Base-by-base conservation (phyloP, 2,797 vertebrate genomes). In the Alca torda region DNA sequence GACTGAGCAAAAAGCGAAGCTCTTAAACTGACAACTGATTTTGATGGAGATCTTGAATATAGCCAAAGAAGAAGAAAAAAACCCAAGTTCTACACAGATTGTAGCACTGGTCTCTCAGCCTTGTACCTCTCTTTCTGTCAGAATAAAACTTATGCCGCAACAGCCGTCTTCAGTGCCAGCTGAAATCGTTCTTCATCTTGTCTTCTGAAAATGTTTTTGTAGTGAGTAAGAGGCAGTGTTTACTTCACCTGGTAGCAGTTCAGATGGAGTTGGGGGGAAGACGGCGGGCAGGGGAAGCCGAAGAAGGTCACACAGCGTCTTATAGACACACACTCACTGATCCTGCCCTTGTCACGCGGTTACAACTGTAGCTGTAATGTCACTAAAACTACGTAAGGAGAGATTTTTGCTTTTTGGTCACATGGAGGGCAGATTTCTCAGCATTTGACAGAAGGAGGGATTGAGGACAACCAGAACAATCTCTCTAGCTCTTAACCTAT, bases 171-270 rank as follows among this genome's bases (percentile, higher is more conserved):
- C n/a, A 45, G 25, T 79, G 90, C 61, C 83, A 88, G 79, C 85
- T 93, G 88, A 93, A 93, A 70, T 59, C 41, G 5, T 91, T 80
- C 83, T 87, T 95, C 90, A 77, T 93, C 90, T 90, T 94, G 92
- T 92, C 92, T 74, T 87, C 88, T 80, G 75, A 74, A 93, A 89
- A 89, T 87, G 63, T 69, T 96, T 96, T 12, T 82, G 84, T 87
- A 93, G 67, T 95, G 91, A 97, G 74, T 89, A 96, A 97, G 81
- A 84, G 46, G 88, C 74, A 91, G 43, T 53, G 72, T 94, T 95
- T 96, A 94, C 81, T 82, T 96, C 86, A 90, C 84, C 86, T 94
- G 84, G 74, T 89, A 87, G 54, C 77, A 73, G 81, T 67, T 95
- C 89, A 93, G 79, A 79, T 59, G 50, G 39, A 85, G 60, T 39